phyloP scores from a whole-genome alignment of 2,113 vertebrate species.

The Rhinolophus sinicus region DNA sequence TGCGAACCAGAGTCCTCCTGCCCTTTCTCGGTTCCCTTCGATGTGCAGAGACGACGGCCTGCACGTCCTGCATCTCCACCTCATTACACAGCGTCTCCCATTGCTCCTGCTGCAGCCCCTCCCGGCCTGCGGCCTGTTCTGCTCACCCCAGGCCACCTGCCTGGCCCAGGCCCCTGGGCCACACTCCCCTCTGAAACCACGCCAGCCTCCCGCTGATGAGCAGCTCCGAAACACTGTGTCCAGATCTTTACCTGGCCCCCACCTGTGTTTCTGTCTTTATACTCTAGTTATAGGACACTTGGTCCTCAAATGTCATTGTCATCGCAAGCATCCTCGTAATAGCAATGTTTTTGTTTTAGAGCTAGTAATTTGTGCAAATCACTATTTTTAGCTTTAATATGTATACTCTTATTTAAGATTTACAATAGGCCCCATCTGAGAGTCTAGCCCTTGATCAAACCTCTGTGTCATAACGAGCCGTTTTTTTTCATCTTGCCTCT shows the following conservation, averaged over 20 bases:
- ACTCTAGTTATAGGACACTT: neutral
- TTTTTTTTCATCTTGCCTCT: neutral
- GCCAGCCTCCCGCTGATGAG: neutral
- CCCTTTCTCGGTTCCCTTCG: neutral
- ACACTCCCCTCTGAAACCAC: too few relatives aligned
- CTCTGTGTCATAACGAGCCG: neutral
- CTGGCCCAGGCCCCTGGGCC: too few relatives aligned
- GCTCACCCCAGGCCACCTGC: too few relatives aligned
- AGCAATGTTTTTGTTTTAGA: neutral
- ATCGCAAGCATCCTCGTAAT: neutral
- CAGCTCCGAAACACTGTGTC: neutral
- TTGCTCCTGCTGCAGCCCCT: too few relatives aligned
- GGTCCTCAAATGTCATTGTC: neutral
- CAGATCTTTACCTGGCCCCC: neutral
- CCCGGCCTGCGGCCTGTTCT: too few relatives aligned
- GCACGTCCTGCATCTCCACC: fast-evolving
- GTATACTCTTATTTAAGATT: neutral
- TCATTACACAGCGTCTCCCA: fast-evolving
- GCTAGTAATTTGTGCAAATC: neutral
- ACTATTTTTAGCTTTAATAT: neutral
- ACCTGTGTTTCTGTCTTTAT: neutral
- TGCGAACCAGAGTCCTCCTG: neutral
- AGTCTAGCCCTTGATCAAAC: neutral
- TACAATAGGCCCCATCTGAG: neutral
- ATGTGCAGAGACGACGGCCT: fast-evolving